Conservation (phyloP, 2,797 vertebrate species). For the Oophaga sylvatica region DNA sequence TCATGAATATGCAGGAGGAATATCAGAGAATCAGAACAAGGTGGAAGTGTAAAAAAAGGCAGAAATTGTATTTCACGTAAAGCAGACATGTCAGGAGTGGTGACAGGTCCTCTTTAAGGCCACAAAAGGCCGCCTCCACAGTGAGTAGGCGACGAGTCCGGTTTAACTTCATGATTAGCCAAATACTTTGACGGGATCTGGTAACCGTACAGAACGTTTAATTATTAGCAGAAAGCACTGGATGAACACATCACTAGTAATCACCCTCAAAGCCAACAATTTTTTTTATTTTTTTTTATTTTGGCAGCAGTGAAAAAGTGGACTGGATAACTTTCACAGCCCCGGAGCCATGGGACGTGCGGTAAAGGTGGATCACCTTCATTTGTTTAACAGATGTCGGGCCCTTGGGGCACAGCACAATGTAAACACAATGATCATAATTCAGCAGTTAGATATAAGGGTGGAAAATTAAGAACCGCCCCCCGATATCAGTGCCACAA, state of each 20-base stretch:
- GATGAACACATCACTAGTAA: slow-evolving; percentile 26
- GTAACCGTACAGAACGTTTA: slow-evolving; percentile 6
- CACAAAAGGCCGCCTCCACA: neutral
- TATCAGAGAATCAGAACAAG: neutral
- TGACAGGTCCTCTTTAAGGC: neutral
- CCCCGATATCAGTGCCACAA: neutral
- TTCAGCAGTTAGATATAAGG: neutral
- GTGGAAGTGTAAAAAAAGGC: neutral
- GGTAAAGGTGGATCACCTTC: neutral
- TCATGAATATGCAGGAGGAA: neutral
- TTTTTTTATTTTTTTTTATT: neutral
- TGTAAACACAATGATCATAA: neutral
- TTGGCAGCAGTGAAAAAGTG: neutral
- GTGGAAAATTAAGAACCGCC: neutral
- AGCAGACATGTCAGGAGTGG: neutral
- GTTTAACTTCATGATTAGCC: slow-evolving; percentile 4
- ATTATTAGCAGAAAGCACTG: slow-evolving; percentile 26
- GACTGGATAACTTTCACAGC: neutral
- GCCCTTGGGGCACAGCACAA: neutral
- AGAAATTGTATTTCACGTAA: neutral
- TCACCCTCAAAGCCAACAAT: neutral
- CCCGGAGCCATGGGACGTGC: neutral
- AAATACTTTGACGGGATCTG: slow-evolving; percentile 21
- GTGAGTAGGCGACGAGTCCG: slow-evolving; percentile 24
- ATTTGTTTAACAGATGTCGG: slow-evolving; percentile 41